Conservation (phyloP, 92 coral and sea anemone genomes). For the Phenganax subtilis region DNA sequence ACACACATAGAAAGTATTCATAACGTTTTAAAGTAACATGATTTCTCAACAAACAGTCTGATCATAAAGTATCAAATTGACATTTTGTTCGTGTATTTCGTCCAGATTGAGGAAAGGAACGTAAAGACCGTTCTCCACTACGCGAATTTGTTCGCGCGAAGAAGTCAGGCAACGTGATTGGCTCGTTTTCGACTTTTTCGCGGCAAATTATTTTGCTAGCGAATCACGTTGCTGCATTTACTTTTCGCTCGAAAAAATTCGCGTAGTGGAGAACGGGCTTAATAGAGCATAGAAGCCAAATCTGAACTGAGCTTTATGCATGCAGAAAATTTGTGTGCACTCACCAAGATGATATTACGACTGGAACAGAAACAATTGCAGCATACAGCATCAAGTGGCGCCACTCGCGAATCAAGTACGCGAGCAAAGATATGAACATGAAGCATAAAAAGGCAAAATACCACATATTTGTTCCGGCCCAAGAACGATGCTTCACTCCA, state of each 20-base stretch:
- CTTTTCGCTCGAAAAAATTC: too few relatives aligned
- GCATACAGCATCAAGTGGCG: background rate
- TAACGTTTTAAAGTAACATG: too few relatives aligned
- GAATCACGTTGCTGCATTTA: too few relatives aligned
- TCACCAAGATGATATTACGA: background rate
- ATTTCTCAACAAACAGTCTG: background rate
- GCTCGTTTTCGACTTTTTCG: too few relatives aligned
- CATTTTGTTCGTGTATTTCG: background rate
- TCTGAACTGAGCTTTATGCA: background rate
- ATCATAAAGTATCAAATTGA: too few relatives aligned
- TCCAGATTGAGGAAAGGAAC: background rate
- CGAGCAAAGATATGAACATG: background rate
- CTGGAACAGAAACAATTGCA: background rate
- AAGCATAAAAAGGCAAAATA: background rate
- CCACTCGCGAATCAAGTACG: background rate
- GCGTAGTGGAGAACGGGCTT: too few relatives aligned
- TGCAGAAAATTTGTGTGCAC: background rate
- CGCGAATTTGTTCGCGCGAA: too few relatives aligned
- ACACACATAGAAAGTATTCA: too few relatives aligned
- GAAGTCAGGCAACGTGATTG: too few relatives aligned
- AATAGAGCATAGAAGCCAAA: background rate
- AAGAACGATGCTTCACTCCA: background rate
- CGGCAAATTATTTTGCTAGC: too few relatives aligned
- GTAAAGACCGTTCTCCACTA: background rate
- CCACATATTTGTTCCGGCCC: background rate